Conservation (phyloP, 2,888 invertebrate species). For the Diploptera punctata region DNA sequence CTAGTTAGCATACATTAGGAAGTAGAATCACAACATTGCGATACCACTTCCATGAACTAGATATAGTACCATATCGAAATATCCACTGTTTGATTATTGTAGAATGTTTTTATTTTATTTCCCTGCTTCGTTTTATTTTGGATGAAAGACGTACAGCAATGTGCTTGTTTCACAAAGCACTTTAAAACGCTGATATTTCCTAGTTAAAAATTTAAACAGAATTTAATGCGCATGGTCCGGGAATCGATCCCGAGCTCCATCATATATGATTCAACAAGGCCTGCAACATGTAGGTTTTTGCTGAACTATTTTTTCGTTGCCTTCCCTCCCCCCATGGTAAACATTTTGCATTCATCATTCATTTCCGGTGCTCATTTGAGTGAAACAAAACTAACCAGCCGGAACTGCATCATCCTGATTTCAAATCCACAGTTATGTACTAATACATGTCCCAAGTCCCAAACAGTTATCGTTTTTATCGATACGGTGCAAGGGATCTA, state of each 20-base stretch:
- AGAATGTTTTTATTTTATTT: too few species aligned
- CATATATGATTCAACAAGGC: constrained; percentile 24
- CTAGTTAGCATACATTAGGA: too few species aligned
- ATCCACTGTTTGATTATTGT: too few species aligned
- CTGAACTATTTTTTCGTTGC: neutral
- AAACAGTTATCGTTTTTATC: neutral
- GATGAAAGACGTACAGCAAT: too few species aligned
- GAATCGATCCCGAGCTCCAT: constrained; percentile 19
- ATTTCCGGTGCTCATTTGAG: constrained; percentile 10
- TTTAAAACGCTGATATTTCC: neutral
- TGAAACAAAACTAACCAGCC: constrained; percentile 9
- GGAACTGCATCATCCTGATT: constrained; percentile 10
- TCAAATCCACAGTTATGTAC: constrained; percentile 9
- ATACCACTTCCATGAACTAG: too few species aligned
- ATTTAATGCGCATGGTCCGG: constrained; percentile 6
- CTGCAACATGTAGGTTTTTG: constrained; percentile 14
- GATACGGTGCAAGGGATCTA: too few species aligned
- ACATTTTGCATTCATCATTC: constrained; percentile 23
- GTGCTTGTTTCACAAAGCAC: too few species aligned
- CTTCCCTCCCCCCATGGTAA: neutral
- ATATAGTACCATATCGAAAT: too few species aligned
- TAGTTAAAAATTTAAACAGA: neutral
- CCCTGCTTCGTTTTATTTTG: too few species aligned
- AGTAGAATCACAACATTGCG: too few species aligned
- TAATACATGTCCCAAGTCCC: neutral